Evolutionary conservation across 2,888 invertebrate species (phyloP).

Genomic region (Acrocyrtus sp.): DNA sequence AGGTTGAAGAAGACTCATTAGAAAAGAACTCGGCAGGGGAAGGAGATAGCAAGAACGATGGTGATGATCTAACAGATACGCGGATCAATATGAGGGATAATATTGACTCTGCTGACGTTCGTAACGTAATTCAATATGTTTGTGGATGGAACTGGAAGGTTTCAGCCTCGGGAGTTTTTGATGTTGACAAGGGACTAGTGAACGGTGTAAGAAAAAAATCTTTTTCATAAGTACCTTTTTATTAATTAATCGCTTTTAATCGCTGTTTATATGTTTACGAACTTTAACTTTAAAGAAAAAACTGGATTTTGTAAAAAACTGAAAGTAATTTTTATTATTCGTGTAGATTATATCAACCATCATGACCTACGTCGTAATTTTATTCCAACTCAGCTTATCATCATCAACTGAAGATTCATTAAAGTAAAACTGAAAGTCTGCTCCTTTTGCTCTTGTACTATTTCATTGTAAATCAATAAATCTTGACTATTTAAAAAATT

Average conservation of each 20-base stretch:
- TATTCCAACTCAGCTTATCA: conserved; percentile 3
- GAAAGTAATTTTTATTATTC: too few species aligned
- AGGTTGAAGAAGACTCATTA: too few species aligned
- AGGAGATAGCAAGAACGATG: too few species aligned
- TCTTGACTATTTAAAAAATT: conserved; percentile 4
- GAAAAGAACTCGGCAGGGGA: too few species aligned
- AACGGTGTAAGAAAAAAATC: conserved; percentile 5
- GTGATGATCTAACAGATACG: too few species aligned
- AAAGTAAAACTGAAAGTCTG: too few species aligned
- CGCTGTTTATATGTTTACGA: too few species aligned
- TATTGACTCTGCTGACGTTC: not conserved
- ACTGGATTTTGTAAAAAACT: too few species aligned
- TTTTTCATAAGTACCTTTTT: not conserved
- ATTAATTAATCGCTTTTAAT: too few species aligned
- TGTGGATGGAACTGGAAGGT: conserved; percentile 16
- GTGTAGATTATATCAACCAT: conserved; percentile 14
- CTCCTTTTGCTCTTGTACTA: too few species aligned
- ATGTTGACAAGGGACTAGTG: conserved; percentile 3
- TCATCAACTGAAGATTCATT: not conserved
- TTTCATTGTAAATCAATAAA: conserved; percentile 12
- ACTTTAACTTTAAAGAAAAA: too few species aligned
- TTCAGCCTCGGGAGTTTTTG: conserved; percentile 7
- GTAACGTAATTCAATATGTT: conserved; percentile 1
- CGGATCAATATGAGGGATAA: not conserved
- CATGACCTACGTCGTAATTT: conserved; percentile 14